phyloP scores from a whole-genome alignment of 2,797 vertebrate species.

The Lates japonicus region DNA sequence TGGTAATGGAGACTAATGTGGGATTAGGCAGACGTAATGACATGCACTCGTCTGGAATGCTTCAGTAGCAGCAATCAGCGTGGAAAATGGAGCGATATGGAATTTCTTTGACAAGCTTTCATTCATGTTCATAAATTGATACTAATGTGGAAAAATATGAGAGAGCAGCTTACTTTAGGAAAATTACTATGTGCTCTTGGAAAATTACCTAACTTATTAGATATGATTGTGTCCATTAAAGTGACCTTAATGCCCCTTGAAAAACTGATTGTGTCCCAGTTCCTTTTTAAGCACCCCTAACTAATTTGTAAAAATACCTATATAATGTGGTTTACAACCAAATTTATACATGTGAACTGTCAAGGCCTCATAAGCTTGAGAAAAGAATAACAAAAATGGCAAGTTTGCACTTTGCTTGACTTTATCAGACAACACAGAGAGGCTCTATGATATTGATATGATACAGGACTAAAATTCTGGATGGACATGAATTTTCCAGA shows the following conservation, averaged over 20 bases:
- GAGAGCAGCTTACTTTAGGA: slow-evolving; percentile 35
- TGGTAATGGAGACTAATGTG: slow-evolving; percentile 75
- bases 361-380: slow-evolving; percentile 13
- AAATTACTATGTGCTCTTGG: slow-evolving; percentile 49
- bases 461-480: slow-evolving; percentile 12
- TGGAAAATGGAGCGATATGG: slow-evolving; percentile 76
- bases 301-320: background rate
- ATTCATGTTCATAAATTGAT: slow-evolving; percentile 66
- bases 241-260: background rate
- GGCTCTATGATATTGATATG: background rate
- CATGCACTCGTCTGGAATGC: slow-evolving; percentile 67
- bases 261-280: background rate
- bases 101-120: slow-evolving; percentile 75
- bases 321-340: background rate
- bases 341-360: background rate
- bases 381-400: slow-evolving; percentile 8
- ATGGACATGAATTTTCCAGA: slow-evolving; percentile 46
- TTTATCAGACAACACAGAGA: background rate
- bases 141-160: slow-evolving; percentile 67
- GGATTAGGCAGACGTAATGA: slow-evolving; percentile 69
- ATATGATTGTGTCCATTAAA: slow-evolving; percentile 35
- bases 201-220: slow-evolving; percentile 56
- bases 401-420: slow-evolving; percentile 3
- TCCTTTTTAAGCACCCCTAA: slow-evolving; percentile 1
- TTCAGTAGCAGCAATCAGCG: slow-evolving; percentile 61